Evolutionary conservation across 2,888 invertebrate genomes (phyloP).

Genomic region (Onchidella celtica): DNA sequence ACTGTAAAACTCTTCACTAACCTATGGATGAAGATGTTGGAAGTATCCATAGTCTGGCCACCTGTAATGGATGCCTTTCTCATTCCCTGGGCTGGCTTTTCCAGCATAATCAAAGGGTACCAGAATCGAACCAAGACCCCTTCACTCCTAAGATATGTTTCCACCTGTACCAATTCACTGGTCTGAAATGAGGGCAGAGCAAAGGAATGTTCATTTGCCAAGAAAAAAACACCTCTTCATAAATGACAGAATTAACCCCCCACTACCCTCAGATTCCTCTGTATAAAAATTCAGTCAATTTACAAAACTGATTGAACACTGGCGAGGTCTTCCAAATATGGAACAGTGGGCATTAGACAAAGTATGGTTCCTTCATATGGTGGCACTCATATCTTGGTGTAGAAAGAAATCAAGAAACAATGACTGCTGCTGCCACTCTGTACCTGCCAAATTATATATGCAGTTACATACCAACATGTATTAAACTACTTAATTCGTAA

Average conservation of each 20-base stretch:
- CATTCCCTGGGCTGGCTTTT: constrained; percentile 77
- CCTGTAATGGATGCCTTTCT: constrained; percentile 75
- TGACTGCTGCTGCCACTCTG: too few species aligned
- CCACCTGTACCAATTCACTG: constrained; percentile 79
- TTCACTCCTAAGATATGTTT: constrained; percentile 79
- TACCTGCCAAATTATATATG: too few species aligned
- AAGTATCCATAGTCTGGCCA: constrained; percentile 76
- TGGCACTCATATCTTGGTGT: too few species aligned
- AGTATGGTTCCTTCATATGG: too few species aligned
- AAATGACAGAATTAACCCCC: not conserved
- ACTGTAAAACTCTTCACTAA: too few species aligned
- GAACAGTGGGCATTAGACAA: too few species aligned
- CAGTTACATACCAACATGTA: too few species aligned
- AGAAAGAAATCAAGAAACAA: too few species aligned
- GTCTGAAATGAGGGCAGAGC: constrained; percentile 63
- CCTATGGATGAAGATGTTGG: constrained; percentile 77
- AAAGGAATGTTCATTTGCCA: too few species aligned
- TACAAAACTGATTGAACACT: not conserved
- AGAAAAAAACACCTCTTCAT: not conserved
- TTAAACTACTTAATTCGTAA: too few species aligned
- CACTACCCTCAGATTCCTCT: not conserved
- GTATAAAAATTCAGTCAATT: not conserved
- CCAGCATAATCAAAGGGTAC: constrained; percentile 79
- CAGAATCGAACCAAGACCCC: constrained; percentile 80
- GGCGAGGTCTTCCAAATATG: too few species aligned